Percentiles rank a stretch among this genome's conserved stretches.
These are phyloP conservation scores for Zonotrichia leucophrys DNA, from an alignment of 2,113 vertebrate species.

Conservation along the genomic window DNA sequence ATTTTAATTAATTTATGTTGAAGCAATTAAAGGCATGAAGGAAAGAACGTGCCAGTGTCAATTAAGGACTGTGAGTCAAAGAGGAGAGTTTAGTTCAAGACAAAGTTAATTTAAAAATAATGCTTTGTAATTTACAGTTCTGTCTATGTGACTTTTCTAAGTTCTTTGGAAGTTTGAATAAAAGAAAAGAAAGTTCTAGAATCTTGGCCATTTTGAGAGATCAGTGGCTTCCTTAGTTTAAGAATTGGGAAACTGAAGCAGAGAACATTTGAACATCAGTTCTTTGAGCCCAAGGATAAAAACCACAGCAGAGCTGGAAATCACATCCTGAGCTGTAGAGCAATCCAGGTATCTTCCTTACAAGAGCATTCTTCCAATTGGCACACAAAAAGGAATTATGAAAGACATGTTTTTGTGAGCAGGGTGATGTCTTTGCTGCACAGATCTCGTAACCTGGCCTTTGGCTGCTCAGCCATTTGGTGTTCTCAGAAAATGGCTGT, in stretches of 20 bases:
- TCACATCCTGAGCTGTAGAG: not conserved
- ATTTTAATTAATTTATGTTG: constrained; percentile 56
- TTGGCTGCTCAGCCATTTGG: not conserved
- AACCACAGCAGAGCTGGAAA: not conserved
- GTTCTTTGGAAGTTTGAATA: not conserved
- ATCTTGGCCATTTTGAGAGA: not conserved
- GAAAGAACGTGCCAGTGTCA: not conserved
- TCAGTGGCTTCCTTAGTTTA: not conserved
- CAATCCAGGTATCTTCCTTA: not conserved
- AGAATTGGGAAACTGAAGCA: not conserved
- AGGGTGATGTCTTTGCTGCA: not conserved
- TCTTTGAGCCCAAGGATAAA: not conserved
- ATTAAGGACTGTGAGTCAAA: constrained; percentile 8
- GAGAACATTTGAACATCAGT: not conserved
- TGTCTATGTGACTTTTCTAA: not conserved
- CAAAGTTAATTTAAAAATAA: not conserved
- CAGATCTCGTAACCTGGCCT: not conserved
- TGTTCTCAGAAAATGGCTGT: not conserved
- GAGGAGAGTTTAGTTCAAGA: not conserved
- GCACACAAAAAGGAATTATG: not conserved
- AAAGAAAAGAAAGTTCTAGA: not conserved
- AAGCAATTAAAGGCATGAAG: constrained; percentile 25
- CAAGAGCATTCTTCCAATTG: not conserved
- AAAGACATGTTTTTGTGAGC: not conserved
- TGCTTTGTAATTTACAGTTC: not conserved